Conservation (phyloP, 2,797 vertebrate genomes). For the Anguilla marmorata region DNA sequence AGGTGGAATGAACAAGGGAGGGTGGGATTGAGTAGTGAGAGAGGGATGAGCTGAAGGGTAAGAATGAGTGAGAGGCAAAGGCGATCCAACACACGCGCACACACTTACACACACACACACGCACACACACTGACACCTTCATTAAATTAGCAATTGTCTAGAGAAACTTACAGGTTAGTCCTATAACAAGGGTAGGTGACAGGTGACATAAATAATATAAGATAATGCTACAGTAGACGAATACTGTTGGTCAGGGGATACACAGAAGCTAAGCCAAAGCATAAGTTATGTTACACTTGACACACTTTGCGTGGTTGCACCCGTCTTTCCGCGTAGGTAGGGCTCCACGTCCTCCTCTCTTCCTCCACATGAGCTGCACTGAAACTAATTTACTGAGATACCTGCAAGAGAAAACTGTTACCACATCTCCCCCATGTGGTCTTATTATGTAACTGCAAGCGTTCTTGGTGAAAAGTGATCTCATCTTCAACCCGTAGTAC, state of each 20-base stretch:
- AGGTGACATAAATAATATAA: background rate
- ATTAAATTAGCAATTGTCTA: background rate
- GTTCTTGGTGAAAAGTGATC: background rate
- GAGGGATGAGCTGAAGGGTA: background rate
- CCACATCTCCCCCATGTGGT: background rate
- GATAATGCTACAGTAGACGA: background rate
- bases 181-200: background rate
- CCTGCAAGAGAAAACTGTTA: background rate
- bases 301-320: background rate
- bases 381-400: background rate
- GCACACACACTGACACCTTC: background rate
- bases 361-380: background rate
- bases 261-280: background rate
- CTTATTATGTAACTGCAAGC: background rate
- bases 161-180: background rate
- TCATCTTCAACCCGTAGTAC: background rate
- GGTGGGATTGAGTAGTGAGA: slow-evolving; percentile 42
- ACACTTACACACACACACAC: background rate
- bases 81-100: background rate
- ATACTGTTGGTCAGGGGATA: background rate
- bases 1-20: slow-evolving; percentile 46
- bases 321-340: background rate
- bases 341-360: background rate
- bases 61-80: background rate
- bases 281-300: background rate